Percentiles rank a stretch among this genome's conserved stretches.
phyloP scores from a whole-genome alignment of 2,797 vertebrate species.

The Syngnathus acus region DNA sequence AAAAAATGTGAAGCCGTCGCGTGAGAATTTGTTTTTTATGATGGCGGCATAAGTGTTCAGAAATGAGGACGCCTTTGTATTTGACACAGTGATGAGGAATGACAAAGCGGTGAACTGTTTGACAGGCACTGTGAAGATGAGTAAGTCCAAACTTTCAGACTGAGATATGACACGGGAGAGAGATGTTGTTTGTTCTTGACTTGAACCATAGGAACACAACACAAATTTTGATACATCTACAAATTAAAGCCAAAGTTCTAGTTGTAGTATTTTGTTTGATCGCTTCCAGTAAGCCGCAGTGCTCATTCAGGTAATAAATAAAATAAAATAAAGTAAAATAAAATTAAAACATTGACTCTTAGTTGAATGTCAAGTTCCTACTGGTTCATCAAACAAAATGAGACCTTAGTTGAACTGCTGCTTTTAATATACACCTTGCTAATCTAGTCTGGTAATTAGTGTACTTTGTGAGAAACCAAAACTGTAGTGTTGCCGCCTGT shows the following conservation, averaged over 20 bases:
- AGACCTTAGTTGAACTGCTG: neutral
- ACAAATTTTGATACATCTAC: neutral
- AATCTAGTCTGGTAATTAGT: conserved; percentile 52
- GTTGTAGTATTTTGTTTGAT: neutral
- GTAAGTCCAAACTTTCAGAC: conserved; percentile 62
- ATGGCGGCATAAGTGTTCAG: conserved; percentile 36
- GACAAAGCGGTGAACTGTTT: conserved; percentile 60
- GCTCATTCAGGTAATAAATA: too few species aligned
- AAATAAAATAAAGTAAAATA: too few species aligned
- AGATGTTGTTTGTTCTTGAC: conserved; percentile 38
- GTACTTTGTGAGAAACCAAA: conserved; percentile 37
- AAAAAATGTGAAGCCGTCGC: neutral
- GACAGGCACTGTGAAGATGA: conserved; percentile 60
- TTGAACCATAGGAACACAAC: conserved; percentile 17
- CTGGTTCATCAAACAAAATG: neutral
- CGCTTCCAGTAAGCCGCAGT: neutral
- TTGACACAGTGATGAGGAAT: conserved; percentile 43
- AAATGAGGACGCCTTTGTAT: conserved; percentile 41
- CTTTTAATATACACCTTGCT: neutral
- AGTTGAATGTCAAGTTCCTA: too few species aligned
- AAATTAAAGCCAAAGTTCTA: neutral
- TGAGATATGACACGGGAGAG: conserved; percentile 37
- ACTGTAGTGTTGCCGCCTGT: conserved; percentile 47
- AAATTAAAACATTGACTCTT: too few species aligned
- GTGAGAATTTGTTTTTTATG: conserved; percentile 11